Evolutionary conservation across 2,888 invertebrate species (phyloP).

Genomic region (Phytoseiulus persimilis): DNA sequence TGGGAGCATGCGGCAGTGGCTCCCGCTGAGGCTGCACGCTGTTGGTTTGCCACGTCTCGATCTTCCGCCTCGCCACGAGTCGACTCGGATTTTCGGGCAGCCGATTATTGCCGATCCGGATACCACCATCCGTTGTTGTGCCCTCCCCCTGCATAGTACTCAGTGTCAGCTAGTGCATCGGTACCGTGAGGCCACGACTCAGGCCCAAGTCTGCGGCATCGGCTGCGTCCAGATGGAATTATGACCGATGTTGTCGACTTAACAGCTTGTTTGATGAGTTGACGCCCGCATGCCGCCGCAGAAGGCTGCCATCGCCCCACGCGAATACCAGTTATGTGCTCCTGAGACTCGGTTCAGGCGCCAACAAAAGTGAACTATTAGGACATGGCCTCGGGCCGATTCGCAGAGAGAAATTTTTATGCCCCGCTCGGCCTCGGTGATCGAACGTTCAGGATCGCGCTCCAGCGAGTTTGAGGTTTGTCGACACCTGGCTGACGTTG

Average conservation of each 20-base stretch:
- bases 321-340: neutral
- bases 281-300: neutral
- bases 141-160: neutral
- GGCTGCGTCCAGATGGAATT: neutral
- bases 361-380: neutral
- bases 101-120: neutral
- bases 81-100: neutral
- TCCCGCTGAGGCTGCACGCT: neutral
- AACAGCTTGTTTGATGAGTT: neutral
- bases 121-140: neutral
- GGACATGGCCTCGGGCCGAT: neutral
- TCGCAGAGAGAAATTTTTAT: neutral
- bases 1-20: neutral
- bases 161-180: neutral
- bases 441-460: neutral
- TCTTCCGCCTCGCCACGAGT: neutral
- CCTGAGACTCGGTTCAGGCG: neutral
- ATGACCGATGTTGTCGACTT: neutral
- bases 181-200: neutral
- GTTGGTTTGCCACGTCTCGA: neutral
- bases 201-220: neutral
- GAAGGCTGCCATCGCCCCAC: neutral
- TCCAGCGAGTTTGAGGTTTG: neutral
- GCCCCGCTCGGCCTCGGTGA: neutral
- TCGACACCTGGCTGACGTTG: neutral